Evolutionary conservation across 2,888 invertebrate genomes (phyloP).

Genomic region (Flabesymbios commensalis): DNA sequence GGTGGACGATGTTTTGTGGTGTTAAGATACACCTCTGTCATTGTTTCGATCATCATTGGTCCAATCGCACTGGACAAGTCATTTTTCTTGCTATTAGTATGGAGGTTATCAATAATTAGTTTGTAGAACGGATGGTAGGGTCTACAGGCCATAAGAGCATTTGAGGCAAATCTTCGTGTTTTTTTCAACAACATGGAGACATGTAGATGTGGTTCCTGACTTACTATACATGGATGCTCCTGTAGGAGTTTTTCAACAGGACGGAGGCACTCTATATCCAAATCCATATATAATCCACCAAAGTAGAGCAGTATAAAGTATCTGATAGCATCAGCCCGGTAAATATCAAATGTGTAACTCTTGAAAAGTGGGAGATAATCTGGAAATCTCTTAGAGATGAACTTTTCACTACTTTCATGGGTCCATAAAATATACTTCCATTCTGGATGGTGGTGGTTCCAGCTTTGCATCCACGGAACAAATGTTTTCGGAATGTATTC

Average conservation of each 20-base stretch:
- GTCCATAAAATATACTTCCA: constrained; percentile 59
- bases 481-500: constrained; percentile 8
- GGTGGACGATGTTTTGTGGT: too few species aligned
- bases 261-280: constrained; percentile 53
- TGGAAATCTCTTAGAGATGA: constrained; percentile 44
- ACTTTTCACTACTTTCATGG: constrained; percentile 45
- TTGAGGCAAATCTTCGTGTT: constrained; percentile 23
- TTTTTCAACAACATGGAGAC: constrained; percentile 23
- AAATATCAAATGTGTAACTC: background rate
- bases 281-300: constrained; percentile 56
- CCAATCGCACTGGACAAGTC: too few species aligned
- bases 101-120: constrained; percentile 15
- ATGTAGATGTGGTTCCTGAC: constrained; percentile 31
- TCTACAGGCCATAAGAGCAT: constrained; percentile 32
- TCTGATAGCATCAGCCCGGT: constrained; percentile 20
- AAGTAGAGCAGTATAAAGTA: constrained; percentile 54
- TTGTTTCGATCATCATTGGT: too few species aligned
- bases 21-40: too few species aligned
- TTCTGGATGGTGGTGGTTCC: constrained; percentile 47
- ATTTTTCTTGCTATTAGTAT: too few species aligned
- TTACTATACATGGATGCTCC: constrained; percentile 23
- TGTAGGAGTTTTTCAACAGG: constrained; percentile 35
- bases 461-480: constrained; percentile 35
- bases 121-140: constrained; percentile 26
- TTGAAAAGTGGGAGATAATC: background rate